phyloP scores from a whole-genome alignment of 1,140 invertebrate species.

The Chelonus insularis region DNA sequence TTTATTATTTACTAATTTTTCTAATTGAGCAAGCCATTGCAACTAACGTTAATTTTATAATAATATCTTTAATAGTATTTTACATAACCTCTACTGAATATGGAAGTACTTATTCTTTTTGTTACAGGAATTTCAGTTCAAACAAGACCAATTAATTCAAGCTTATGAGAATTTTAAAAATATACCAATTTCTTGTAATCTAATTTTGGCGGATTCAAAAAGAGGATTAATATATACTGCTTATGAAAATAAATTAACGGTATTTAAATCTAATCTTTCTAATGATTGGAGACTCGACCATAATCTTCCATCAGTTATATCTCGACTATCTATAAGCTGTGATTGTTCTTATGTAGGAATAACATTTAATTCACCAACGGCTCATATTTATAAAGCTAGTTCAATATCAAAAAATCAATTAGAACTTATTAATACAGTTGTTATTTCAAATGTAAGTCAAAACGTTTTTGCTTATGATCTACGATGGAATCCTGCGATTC shows the following conservation, averaged over 20 bases:
- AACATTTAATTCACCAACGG: conserved; percentile 36
- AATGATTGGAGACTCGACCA: conserved; percentile 48
- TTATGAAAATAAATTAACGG: conserved; percentile 45
- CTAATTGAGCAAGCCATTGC: no score
- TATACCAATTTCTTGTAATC: conserved; percentile 40
- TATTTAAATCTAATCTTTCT: conserved; percentile 34
- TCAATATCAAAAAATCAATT: conserved; percentile 44
- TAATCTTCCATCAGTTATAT: conserved; percentile 38
- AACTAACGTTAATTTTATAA: no score
- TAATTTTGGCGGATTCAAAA: conserved; percentile 47
- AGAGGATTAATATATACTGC: conserved; percentile 51
- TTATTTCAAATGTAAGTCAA: conserved; percentile 34
- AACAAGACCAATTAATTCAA: conserved; percentile 32
- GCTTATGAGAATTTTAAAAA: conserved; percentile 35
- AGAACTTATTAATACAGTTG: conserved; percentile 44
- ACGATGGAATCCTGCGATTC: conserved; percentile 53
- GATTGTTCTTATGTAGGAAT: conserved; percentile 51
- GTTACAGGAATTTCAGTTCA: conserved; percentile 54
- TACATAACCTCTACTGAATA: no score
- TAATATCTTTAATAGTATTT: no score
- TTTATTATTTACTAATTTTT: no score
- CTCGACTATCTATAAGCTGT: conserved; percentile 48
- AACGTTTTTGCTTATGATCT: conserved; percentile 42
- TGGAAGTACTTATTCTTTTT: no score
- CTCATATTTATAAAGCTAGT: conserved; percentile 48